Evolutionary conservation across 2,888 invertebrate species (phyloP), one percentile per base, ranked within the genome.

Genomic region (Dasysyrphus albostriatus): DNA sequence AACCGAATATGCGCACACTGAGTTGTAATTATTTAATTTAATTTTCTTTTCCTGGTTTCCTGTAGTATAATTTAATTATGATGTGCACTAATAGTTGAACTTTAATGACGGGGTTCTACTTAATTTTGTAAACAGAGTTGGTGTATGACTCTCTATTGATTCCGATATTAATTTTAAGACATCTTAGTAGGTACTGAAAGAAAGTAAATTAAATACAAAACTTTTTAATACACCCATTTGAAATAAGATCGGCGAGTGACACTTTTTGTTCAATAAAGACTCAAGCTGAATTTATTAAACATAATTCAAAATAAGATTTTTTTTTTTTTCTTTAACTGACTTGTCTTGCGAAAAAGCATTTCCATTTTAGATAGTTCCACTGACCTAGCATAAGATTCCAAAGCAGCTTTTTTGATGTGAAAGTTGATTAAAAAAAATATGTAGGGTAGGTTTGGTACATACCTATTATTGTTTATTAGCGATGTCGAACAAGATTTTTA

Each of bases 1-100:
- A 77, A 92, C 94, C 5, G 93, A 94, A 84, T 95, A 95, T 89
- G 92, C 94, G 19, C 95, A 95, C 89, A 93, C 94, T n/a, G 95
- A 95, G 92, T 91, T 95, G 89, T 95, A 94, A 90, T 88, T 54
- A 56, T 51, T 75, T 54, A 74, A 32, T 47, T 37, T 12, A 34
- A 37, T 42, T 54, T 70, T 37, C 32, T 39, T 63, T n/a, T 14
- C 47, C 29, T 51, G 51, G 10, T 59, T 78, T 69, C 29, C 32
- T 76, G 67, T 75, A 83, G 78, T 74, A 78, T 54, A 78, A 83
- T 74, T 72, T 24, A 34, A 4, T 9, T 44, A 29, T 9, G 12
- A n/a, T 24, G 19, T 42, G 8, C 56, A 49, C 34, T 42, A 12
- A 10, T 16, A 29, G 56, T 8, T 42, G 42, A 51, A 54, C n/a